Percentiles rank a stretch among this genome's conserved stretches.
Evolutionary conservation across 2,888 invertebrate genomes (phyloP).

Genomic region (Ephialtes manifestator): DNA sequence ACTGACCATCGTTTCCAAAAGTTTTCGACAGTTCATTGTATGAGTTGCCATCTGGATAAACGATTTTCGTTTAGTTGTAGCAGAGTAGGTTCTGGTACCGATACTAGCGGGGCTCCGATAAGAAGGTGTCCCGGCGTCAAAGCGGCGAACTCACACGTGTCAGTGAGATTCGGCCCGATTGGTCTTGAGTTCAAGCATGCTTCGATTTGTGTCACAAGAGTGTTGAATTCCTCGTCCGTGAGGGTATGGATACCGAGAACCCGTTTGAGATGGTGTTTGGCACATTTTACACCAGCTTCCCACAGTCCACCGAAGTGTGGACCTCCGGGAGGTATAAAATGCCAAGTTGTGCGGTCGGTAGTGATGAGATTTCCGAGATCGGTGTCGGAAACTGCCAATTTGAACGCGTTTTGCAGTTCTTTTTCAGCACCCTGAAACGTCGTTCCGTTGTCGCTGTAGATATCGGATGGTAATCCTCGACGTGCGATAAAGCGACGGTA

Average conservation of each 20-base stretch:
- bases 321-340: constrained; percentile 48
- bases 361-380: not conserved
- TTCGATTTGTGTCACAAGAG: no score
- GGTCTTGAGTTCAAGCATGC: constrained; percentile 42
- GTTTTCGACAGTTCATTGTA: constrained; percentile 57
- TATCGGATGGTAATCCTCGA: constrained; percentile 38
- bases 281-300: not conserved
- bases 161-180: constrained; percentile 52
- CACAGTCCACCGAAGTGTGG: constrained; percentile 45
- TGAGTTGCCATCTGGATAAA: constrained; percentile 43
- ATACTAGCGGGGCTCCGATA: constrained; percentile 41
- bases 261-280: constrained; percentile 75
- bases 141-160: constrained; percentile 57
- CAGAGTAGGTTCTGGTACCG: constrained; percentile 54
- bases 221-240: constrained; percentile 70
- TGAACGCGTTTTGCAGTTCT: constrained; percentile 8
- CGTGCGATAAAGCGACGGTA: constrained; percentile 56
- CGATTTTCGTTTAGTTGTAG: constrained; percentile 20
- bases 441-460: constrained; percentile 58
- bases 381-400: no score
- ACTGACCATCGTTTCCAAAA: constrained; percentile 68
- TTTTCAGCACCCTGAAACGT: constrained; percentile 45
- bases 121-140: constrained; percentile 71
- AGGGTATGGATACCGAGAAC: constrained; percentile 61
- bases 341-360: constrained; percentile 22